Conservation (phyloP, 2,797 vertebrate genomes). For the Mormyrops boulengeri region DNA sequence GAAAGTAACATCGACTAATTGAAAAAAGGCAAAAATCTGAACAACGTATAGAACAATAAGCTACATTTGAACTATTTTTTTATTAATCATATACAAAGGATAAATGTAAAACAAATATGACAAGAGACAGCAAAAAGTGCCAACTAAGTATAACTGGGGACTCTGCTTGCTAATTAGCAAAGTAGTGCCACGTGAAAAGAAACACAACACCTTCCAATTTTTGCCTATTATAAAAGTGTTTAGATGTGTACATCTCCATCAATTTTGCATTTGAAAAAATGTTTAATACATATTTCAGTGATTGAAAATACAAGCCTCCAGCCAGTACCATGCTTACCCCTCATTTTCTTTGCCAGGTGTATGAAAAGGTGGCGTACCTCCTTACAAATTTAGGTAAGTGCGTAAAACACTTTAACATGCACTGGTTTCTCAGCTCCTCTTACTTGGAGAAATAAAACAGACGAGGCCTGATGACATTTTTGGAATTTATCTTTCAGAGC, state of each 20-base stretch:
- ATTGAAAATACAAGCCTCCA: not conserved
- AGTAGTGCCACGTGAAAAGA: not conserved
- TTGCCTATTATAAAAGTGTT: not conserved
- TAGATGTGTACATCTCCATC: not conserved
- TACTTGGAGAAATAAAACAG: not conserved
- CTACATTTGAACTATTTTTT: not conserved
- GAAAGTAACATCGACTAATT: not conserved
- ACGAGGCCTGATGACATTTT: not conserved
- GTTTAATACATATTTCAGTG: not conserved
- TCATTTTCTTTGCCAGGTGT: slow-evolving; percentile 65
- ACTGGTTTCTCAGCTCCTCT: not conserved
- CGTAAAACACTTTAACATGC: not conserved
- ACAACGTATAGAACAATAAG: not conserved
- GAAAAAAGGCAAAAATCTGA: not conserved
- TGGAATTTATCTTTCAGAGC: slow-evolving; percentile 62
- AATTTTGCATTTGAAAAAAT: not conserved
- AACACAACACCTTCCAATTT: not conserved
- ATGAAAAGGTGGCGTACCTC: slow-evolving; percentile 95
- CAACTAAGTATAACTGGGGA: not conserved
- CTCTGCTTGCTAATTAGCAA: not conserved
- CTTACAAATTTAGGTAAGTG: slow-evolving; percentile 92
- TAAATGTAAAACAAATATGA: not conserved
- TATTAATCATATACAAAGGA: not conserved
- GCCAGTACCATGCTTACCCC: slow-evolving; percentile 8
- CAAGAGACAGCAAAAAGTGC: not conserved